These are phyloP conservation scores for Chascanopsetta lugubris DNA, from an alignment of 2,113 vertebrate genomes.

Conservation along the genomic window DNA sequence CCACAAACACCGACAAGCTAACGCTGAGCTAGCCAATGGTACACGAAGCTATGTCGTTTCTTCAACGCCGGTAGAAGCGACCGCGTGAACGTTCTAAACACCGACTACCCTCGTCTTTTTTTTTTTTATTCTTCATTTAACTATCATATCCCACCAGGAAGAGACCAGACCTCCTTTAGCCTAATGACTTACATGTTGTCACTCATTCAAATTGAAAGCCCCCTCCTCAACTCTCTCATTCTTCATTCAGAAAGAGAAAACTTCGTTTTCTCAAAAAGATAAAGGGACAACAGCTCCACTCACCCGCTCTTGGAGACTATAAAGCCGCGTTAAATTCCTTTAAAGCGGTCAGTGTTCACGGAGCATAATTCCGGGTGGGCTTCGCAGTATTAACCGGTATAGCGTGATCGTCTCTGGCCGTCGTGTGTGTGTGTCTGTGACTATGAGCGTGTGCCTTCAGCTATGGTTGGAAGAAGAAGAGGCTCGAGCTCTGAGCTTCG, in stretches of 20 bases:
- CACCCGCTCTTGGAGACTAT: conserved; percentile 44
- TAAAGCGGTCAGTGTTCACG: not conserved
- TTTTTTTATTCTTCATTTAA: not conserved
- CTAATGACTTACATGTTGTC: conserved; percentile 13
- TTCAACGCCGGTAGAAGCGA: not conserved
- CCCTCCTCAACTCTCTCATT: too few relatives aligned
- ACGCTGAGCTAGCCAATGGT: not conserved
- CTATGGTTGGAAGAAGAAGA: too few relatives aligned
- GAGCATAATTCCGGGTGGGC: not conserved
- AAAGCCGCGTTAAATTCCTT: not conserved
- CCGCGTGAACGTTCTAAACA: not conserved
- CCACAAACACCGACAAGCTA: conserved; percentile 31
- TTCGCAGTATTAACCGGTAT: not conserved
- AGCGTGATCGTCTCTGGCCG: not conserved
- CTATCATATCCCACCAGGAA: not conserved
- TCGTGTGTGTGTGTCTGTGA: not conserved
- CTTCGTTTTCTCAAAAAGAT: conserved; percentile 14
- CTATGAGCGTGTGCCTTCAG: too few relatives aligned
- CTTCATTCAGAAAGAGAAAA: conserved; percentile 18
- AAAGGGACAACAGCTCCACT: conserved; percentile 6
- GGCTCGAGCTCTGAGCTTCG: too few relatives aligned
- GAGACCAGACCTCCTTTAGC: not conserved
- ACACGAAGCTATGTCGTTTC: not conserved
- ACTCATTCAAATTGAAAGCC: conserved; percentile 34
- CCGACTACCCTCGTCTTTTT: too few relatives aligned